A percentile compares a stretch with the other conserved stretches of the same genome.
Evolutionary conservation across 2,113 vertebrate species (phyloP).

Genomic region (Grantiella picta): DNA sequence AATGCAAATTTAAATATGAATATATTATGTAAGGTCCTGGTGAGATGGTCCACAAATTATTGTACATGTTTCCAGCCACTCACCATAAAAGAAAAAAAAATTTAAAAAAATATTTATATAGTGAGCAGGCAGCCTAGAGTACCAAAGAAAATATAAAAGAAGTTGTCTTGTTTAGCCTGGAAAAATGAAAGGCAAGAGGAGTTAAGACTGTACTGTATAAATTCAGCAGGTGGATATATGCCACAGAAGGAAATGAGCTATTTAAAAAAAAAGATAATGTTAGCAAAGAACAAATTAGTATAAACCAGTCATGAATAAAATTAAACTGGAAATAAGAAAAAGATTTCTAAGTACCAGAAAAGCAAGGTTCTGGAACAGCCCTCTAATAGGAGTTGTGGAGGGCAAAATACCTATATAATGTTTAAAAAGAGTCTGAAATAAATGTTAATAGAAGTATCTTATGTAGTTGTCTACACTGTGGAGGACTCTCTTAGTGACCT

Average conservation of each 20-base stretch:
- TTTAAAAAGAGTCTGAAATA: not conserved
- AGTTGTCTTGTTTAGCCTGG: not conserved
- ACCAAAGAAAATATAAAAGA: not conserved
- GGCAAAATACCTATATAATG: not conserved
- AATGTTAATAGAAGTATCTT: not conserved
- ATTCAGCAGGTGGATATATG: not conserved
- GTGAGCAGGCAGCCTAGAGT: not conserved
- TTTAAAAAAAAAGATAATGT: constrained; percentile 38
- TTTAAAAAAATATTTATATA: not conserved
- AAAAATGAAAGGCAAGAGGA: constrained; percentile 9
- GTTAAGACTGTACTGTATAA: not conserved
- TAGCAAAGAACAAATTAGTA: constrained; percentile 29
- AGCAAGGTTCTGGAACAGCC: constrained; percentile 29
- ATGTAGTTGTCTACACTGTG: not conserved
- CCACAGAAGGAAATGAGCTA: constrained; percentile 22
- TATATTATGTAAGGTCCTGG: not conserved
- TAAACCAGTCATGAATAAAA: constrained; percentile 59
- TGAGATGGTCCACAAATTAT: not conserved
- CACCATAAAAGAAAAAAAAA: not conserved
- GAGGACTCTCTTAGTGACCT: not conserved
- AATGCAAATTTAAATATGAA: not conserved
- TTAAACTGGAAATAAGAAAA: constrained; percentile 33
- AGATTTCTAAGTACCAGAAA: constrained; percentile 6
- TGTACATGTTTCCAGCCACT: not conserved
- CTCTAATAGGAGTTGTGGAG: not conserved